Evolutionary conservation across 2,113 vertebrate genomes (phyloP).

Genomic region (Pica pica): DNA sequence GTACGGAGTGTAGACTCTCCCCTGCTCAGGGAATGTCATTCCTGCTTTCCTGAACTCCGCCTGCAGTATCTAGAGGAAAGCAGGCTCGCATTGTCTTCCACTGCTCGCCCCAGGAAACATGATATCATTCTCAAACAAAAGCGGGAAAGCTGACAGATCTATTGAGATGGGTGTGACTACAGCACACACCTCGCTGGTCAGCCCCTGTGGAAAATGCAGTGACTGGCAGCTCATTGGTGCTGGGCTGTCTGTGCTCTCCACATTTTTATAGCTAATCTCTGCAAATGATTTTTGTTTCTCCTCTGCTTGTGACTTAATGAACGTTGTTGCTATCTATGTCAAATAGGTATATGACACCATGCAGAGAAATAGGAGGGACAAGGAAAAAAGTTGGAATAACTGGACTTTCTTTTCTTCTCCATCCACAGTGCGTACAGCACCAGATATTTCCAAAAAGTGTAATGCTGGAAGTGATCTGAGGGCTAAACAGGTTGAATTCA

Average conservation of each 20-base stretch:
- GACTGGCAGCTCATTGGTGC: neutral
- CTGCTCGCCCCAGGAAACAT: constrained; percentile 76
- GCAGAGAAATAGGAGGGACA: neutral
- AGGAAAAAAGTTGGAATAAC: neutral
- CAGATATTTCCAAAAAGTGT: neutral
- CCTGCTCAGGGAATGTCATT: constrained; percentile 68
- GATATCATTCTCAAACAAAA: constrained; percentile 82
- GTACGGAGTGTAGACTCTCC: constrained; percentile 21
- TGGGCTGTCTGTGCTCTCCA: neutral
- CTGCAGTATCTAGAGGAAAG: constrained; percentile 75
- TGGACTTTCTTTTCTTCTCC: neutral
- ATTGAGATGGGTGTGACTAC: constrained; percentile 74
- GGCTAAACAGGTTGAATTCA: neutral
- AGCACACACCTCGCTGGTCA: constrained; percentile 63
- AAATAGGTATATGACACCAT: accelerated
- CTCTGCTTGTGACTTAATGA: neutral
- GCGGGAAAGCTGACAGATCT: constrained; percentile 82
- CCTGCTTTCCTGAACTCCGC: constrained; percentile 77
- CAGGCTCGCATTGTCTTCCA: constrained; percentile 74
- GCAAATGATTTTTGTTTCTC: neutral
- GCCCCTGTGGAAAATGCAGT: constrained; percentile 32
- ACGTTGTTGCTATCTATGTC: neutral
- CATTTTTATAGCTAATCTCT: neutral
- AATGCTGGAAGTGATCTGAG: neutral
- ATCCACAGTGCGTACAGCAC: neutral